Conservation (phyloP, 2,888 invertebrate species). For the Tanypteryx hageni region DNA sequence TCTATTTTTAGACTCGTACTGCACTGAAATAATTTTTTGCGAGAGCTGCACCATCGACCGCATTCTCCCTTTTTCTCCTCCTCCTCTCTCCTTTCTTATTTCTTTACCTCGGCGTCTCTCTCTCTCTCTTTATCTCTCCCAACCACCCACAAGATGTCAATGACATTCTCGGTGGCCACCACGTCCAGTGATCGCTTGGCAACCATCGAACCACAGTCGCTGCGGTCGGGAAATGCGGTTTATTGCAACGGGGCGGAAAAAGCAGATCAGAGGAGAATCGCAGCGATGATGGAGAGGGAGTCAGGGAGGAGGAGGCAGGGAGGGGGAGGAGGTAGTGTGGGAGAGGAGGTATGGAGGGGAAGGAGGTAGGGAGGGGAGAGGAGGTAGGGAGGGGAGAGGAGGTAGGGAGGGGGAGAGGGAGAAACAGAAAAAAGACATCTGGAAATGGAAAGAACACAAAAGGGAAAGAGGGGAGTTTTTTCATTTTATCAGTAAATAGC, state of each 20-base stretch:
- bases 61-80: too few species aligned
- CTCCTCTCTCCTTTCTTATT: too few species aligned
- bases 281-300: not conserved
- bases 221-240: slow-evolving; percentile 9
- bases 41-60: too few species aligned
- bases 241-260: not conserved
- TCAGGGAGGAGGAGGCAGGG: not conserved
- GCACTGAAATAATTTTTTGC: too few species aligned
- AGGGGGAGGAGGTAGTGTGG: too few species aligned
- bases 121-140: not conserved
- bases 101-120: too few species aligned
- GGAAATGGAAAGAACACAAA: too few species aligned
- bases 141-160: not conserved
- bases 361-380: not conserved
- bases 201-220: not conserved
- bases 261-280: not conserved
- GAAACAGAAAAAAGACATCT: not conserved
- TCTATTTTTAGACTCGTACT: too few species aligned
- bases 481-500: too few species aligned
- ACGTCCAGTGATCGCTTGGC: not conserved
- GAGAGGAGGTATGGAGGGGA: not conserved
- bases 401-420: too few species aligned
- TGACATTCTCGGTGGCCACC: slow-evolving; percentile 25
- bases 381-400: not conserved
- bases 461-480: too few species aligned